Evolutionary conservation across 2,797 vertebrate genomes (phyloP).

Genomic region (Micropoecilia bifurca): DNA sequence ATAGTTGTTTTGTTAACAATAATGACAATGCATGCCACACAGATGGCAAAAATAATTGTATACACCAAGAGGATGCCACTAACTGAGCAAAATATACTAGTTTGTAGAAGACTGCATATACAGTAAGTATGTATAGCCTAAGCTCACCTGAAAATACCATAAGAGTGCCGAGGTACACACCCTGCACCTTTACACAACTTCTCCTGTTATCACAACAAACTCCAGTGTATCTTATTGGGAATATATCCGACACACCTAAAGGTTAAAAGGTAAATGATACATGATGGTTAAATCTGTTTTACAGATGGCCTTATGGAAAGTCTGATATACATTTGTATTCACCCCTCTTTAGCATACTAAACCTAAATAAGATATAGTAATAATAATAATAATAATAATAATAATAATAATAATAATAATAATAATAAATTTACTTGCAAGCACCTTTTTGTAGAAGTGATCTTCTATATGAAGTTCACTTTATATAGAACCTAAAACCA

Average conservation of each 20-base stretch:
- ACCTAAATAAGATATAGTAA: neutral
- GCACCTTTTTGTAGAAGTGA: too few species aligned
- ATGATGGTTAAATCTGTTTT: neutral
- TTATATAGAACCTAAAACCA: too few species aligned
- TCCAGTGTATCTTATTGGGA: neutral
- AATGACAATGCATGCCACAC: slow-evolving; percentile 50
- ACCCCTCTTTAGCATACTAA: neutral
- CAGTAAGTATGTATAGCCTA: neutral
- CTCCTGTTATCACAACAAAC: neutral
- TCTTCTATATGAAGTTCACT: too few species aligned
- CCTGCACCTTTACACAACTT: neutral
- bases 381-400: too few species aligned
- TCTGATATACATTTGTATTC: neutral
- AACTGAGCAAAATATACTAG: slow-evolving; percentile 42
- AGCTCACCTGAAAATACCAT: neutral
- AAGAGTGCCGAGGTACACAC: too few species aligned
- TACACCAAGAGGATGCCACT: slow-evolving; percentile 43
- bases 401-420: too few species aligned
- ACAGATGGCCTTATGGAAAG: neutral
- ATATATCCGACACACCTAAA: neutral
- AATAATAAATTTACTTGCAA: too few species aligned
- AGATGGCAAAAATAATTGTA: slow-evolving; percentile 55
- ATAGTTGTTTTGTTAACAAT: slow-evolving; percentile 55
- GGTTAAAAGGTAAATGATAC: neutral
- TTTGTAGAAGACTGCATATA: neutral